A percentile compares a stretch with the other conserved stretches of the same genome.
Evolutionary conservation across 1,140 invertebrate genomes (phyloP).

Genomic region (Polyergus mexicanus): DNA sequence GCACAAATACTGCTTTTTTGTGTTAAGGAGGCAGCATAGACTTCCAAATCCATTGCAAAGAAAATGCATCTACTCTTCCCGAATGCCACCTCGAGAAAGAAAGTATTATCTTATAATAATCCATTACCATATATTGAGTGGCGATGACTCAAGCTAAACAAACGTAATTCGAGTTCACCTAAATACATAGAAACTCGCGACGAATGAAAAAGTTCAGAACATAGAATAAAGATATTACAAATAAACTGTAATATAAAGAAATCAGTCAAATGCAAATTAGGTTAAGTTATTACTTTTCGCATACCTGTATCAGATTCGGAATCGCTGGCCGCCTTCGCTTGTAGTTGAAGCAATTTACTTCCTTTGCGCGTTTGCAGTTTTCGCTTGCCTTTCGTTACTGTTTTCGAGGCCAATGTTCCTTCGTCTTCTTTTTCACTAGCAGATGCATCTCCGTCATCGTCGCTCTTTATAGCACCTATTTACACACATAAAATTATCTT

Average conservation of each 20-base stretch:
- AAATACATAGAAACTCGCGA: slow-evolving; percentile 16
- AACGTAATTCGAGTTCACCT: background rate
- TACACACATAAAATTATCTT: background rate
- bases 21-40: slow-evolving; percentile 74
- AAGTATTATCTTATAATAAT: background rate
- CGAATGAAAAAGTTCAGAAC: background rate
- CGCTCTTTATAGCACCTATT: slow-evolving; percentile 80
- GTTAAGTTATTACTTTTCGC: background rate
- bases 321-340: slow-evolving; percentile 83
- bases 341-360: slow-evolving; percentile 84
- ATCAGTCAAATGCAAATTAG: background rate
- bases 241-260: background rate
- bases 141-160: background rate
- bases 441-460: slow-evolving; percentile 82
- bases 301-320: slow-evolving; percentile 87
- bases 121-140: background rate
- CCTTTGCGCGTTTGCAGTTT: slow-evolving; percentile 85
- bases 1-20: slow-evolving; percentile 76
- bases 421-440: slow-evolving; percentile 84
- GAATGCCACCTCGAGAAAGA: slow-evolving; percentile 39
- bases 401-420: slow-evolving; percentile 73
- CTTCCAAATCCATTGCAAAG: slow-evolving; percentile 52
- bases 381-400: slow-evolving; percentile 83
- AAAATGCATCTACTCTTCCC: slow-evolving; percentile 36
- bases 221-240: background rate